These are phyloP conservation scores for Diploscapter pachys DNA, from an alignment of 1,140 invertebrate species.

Conservation along the genomic window DNA sequence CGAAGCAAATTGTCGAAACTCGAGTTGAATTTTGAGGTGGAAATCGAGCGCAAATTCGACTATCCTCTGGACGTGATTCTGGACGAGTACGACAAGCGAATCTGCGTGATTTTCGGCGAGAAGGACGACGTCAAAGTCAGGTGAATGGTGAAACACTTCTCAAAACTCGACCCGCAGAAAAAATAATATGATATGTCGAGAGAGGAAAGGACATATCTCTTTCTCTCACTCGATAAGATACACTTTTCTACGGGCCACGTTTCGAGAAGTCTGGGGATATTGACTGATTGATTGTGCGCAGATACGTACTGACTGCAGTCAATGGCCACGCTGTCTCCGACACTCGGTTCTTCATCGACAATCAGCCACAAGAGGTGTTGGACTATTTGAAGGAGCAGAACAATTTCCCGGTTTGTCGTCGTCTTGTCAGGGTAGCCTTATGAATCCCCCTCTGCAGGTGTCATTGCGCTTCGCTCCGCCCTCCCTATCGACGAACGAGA, in stretches of 20 bases:
- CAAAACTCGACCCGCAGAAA: too few relatives aligned
- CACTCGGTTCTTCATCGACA: constrained; percentile 15
- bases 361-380: constrained; percentile 36
- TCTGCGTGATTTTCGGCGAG: constrained; percentile 51
- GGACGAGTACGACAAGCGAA: constrained; percentile 47
- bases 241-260: not conserved
- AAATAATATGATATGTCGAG: too few relatives aligned
- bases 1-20: not conserved
- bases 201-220: not conserved
- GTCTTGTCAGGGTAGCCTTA: not conserved
- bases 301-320: constrained; percentile 43
- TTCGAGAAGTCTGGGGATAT: not conserved
- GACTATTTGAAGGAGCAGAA: constrained; percentile 44
- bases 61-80: constrained; percentile 46
- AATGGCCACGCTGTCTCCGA: constrained; percentile 39
- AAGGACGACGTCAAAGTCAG: constrained; percentile 43
- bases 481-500: constrained; percentile 51
- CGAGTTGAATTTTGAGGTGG: constrained; percentile 8
- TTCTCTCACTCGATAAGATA: not conserved
- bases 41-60: constrained; percentile 22
- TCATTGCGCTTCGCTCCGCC: constrained; percentile 45
- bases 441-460: constrained; percentile 37
- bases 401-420: constrained; percentile 37
- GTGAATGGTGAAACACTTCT: constrained; percentile 2
- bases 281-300: constrained; percentile 1